Percentiles rank a stretch among this genome's conserved stretches.
Evolutionary conservation across 2,888 invertebrate genomes (phyloP).

Genomic region (Portevinia maculata): DNA sequence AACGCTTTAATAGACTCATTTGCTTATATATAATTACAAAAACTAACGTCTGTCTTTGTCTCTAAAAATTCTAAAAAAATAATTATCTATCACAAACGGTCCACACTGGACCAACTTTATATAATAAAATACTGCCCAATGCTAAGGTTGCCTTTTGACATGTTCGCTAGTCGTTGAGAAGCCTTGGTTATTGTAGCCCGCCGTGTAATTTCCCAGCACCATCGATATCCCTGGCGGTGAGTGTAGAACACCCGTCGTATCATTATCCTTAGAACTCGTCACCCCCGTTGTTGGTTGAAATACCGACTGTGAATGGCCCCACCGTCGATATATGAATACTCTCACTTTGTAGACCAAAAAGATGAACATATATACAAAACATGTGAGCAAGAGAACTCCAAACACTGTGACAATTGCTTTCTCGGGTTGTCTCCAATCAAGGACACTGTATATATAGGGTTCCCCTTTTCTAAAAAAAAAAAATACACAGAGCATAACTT

Average conservation of each 20-base stretch:
- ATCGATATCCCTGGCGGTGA: conserved; percentile 81
- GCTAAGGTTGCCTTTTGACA: conserved; percentile 11
- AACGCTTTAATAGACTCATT: conserved; percentile 5
- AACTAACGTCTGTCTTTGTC: not conserved
- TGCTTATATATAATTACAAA: conserved; percentile 6
- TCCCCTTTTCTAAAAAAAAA: conserved; percentile 84
- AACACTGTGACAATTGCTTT: conserved; percentile 78
- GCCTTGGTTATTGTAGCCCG: conserved; percentile 80
- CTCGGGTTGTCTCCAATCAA: conserved; percentile 89
- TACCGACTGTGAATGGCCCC: conserved; percentile 76
- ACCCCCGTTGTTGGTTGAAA: conserved; percentile 78
- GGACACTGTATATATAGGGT: conserved; percentile 88
- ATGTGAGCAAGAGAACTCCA: conserved; percentile 79
- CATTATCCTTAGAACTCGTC: not conserved
- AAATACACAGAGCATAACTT: not conserved
- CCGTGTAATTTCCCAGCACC: conserved; percentile 80
- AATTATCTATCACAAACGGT: conserved; percentile 28
- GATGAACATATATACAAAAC: conserved; percentile 79
- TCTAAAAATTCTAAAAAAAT: not conserved
- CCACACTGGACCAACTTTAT: not conserved
- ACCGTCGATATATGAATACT: conserved; percentile 77
- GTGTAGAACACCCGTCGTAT: conserved; percentile 77
- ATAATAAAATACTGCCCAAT: conserved; percentile 7
- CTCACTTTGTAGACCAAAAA: conserved; percentile 81
- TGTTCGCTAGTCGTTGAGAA: conserved; percentile 75